These are phyloP conservation scores for Drosophila tani DNA, from an alignment of 1,140 invertebrate species.

Conservation along the genomic window DNA sequence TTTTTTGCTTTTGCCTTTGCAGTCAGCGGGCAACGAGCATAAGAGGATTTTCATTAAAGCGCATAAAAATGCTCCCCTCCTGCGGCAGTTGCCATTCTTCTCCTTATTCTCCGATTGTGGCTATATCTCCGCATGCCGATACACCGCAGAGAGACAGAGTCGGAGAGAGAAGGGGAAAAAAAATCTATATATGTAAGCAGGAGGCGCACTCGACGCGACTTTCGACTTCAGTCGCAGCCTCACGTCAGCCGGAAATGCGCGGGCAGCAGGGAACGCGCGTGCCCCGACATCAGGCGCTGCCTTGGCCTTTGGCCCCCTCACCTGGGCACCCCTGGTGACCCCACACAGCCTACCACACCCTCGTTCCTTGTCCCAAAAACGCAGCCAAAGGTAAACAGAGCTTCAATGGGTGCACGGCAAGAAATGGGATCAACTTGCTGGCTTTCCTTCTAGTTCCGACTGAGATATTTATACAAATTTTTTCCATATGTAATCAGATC, in stretches of 20 bases:
- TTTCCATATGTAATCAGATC: not conserved
- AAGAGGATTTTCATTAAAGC: constrained; percentile 83
- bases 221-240: constrained; percentile 22
- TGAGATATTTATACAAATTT: too few relatives aligned
- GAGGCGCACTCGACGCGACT: constrained; percentile 11
- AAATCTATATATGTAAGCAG: constrained; percentile 10
- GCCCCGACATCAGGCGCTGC: constrained; percentile 51
- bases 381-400: constrained; percentile 52
- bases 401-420: constrained; percentile 9
- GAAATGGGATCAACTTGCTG: not conserved
- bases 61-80: constrained; percentile 66
- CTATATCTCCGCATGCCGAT: constrained; percentile 57
- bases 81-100: constrained; percentile 46
- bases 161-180: not conserved
- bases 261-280: constrained; percentile 53
- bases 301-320: constrained; percentile 41
- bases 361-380: constrained; percentile 46
- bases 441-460: too few relatives aligned
- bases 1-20: constrained; percentile 15
- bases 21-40: constrained; percentile 50
- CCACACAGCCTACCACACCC: not conserved
- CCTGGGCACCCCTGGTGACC: not conserved
- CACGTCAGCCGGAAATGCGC: constrained; percentile 66
- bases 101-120: constrained; percentile 54
- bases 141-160: constrained; percentile 33